Conservation (phyloP, 1,140 invertebrate species). For the Hypsibius dujardini region DNA sequence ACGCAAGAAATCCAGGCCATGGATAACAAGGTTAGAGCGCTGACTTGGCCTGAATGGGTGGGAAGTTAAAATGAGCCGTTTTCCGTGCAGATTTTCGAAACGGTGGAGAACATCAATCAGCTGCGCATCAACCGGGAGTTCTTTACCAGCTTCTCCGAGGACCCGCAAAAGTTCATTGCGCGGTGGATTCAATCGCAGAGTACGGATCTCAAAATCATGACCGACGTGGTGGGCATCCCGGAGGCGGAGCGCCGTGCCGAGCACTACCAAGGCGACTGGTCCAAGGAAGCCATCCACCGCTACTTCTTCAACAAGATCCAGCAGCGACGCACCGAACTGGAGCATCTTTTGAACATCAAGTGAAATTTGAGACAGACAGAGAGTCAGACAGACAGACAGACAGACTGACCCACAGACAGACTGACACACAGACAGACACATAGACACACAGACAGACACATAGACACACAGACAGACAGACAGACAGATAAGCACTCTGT, state of each 20-base stretch:
- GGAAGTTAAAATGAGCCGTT: constrained; percentile 41
- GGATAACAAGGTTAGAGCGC: constrained; percentile 41
- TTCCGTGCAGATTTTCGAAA: constrained; percentile 70
- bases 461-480: too few relatives aligned
- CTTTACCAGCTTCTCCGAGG: constrained; percentile 90
- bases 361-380: too few relatives aligned
- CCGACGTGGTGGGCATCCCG: constrained; percentile 79
- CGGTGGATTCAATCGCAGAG: constrained; percentile 97
- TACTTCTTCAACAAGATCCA: constrained; percentile 98
- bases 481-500: too few relatives aligned
- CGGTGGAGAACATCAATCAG: constrained; percentile 95
- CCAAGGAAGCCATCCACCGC: constrained; percentile 84
- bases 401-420: too few relatives aligned
- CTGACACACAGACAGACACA: too few relatives aligned
- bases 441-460: too few relatives aligned
- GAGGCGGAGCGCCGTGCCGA: constrained; percentile 84
- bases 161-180: constrained; percentile 95
- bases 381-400: too few relatives aligned
- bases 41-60: too few relatives aligned
- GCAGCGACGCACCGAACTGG: constrained; percentile 74
- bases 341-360: constrained; percentile 47
- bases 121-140: constrained; percentile 94
- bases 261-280: constrained; percentile 88
- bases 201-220: constrained; percentile 88
- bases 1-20: constrained; percentile 75